Percentiles rank a stretch among this genome's conserved stretches.
These are phyloP conservation scores for Calephelis virginiensis DNA, from an alignment of 1,140 invertebrate genomes.

Conservation along the genomic window DNA sequence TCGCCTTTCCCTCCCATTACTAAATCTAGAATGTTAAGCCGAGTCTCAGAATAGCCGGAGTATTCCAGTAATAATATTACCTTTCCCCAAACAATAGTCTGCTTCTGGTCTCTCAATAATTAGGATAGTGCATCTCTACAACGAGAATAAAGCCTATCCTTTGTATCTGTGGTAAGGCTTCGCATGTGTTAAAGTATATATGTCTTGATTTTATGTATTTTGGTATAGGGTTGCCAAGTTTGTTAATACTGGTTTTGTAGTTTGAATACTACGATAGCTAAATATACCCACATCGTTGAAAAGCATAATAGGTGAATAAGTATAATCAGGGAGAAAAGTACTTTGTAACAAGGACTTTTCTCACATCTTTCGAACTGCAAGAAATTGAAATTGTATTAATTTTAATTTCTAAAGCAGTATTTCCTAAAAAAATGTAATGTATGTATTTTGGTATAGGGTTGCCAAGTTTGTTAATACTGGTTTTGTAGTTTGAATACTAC, in stretches of 20 bases:
- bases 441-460: slow-evolving; percentile 51
- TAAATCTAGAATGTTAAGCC: slow-evolving; percentile 23
- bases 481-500: too few species aligned
- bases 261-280: too few species aligned
- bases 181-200: slow-evolving; percentile 46
- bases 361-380: too few species aligned
- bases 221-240: slow-evolving; percentile 38
- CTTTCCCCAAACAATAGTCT: slow-evolving; percentile 57
- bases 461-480: slow-evolving; percentile 5
- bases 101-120: slow-evolving; percentile 68
- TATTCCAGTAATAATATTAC: slow-evolving; percentile 47
- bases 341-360: too few species aligned
- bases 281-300: too few species aligned
- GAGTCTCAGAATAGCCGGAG: slow-evolving; percentile 37
- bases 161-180: slow-evolving; percentile 49
- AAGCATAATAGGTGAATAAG: too few species aligned
- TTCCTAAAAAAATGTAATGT: background rate
- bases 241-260: too few species aligned
- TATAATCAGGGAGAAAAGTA: too few species aligned
- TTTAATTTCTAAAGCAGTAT: too few species aligned
- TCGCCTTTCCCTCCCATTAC: slow-evolving; percentile 1
- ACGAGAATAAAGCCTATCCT: slow-evolving; percentile 69
- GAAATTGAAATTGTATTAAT: too few species aligned
- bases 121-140: slow-evolving; percentile 71
- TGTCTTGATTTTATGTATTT: slow-evolving; percentile 60